A percentile compares a stretch with the other conserved stretches of the same genome.
Conservation (phyloP, 2,113 vertebrate species). For the Hippocampus abdominalis region DNA sequence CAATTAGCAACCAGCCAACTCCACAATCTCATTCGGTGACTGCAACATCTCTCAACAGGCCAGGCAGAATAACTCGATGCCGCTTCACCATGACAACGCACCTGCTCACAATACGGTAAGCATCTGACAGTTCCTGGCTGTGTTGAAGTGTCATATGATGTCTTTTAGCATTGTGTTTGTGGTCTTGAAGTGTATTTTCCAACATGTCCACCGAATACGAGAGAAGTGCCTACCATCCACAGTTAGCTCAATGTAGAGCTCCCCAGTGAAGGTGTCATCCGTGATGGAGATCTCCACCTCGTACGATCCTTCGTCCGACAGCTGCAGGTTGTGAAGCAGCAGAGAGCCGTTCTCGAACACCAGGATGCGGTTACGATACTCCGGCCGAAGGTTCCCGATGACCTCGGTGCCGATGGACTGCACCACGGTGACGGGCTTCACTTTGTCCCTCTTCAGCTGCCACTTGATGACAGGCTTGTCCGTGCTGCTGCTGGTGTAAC, state of each 20-base stretch:
- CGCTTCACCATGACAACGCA: too few relatives aligned
- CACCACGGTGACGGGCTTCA: slow-evolving; percentile 86
- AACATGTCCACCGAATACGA: too few relatives aligned
- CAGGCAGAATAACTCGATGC: too few relatives aligned
- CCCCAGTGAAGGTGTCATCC: slow-evolving; percentile 91
- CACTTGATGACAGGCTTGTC: slow-evolving; percentile 95
- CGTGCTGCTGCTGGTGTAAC: slow-evolving; percentile 84
- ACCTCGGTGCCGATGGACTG: slow-evolving; percentile 93
- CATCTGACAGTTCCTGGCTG: too few relatives aligned
- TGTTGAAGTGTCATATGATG: too few relatives aligned
- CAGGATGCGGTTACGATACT: slow-evolving; percentile 87
- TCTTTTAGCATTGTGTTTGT: too few relatives aligned
- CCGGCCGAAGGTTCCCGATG: slow-evolving; percentile 87
- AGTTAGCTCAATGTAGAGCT: slow-evolving; percentile 87
- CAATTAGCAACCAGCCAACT: too few relatives aligned
- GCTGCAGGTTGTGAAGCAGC: slow-evolving; percentile 85
- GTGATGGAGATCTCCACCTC: slow-evolving; percentile 98
- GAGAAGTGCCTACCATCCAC: slow-evolving; percentile 83
- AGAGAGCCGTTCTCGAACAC: slow-evolving; percentile 91
- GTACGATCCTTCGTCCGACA: slow-evolving; percentile 87
- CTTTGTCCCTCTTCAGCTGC: slow-evolving; percentile 86
- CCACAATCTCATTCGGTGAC: too few relatives aligned
- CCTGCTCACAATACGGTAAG: too few relatives aligned
- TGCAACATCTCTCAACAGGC: too few relatives aligned
- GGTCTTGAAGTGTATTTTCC: too few relatives aligned